Base-by-base conservation (phyloP, 2,888 invertebrate species). In the Synergus gifuensis region DNA sequence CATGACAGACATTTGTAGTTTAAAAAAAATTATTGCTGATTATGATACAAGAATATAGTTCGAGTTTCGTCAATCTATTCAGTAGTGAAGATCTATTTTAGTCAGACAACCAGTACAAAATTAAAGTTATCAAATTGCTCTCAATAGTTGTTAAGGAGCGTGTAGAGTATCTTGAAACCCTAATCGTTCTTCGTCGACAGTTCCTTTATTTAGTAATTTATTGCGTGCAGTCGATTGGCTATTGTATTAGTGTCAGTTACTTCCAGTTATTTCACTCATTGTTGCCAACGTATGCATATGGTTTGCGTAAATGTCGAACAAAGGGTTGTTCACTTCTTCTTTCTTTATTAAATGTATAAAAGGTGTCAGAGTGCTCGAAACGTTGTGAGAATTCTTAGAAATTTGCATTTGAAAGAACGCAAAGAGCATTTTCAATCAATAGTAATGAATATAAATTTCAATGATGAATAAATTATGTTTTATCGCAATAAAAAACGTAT, bases 161-260 rank as follows among this genome's bases (percentile, higher is more conserved):
- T 58, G 28, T 67, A 11, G 1, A 66, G 18, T 67, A 78, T 67
- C 22, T 46, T 18, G 28, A 36, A 66, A 66, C 28, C 22, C 58
- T 44, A 67, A 73, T 63, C 60, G 36, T 76, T 46, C 46, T 60
- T 54, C 42, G 18, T 62, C 54, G 62, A 77, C 77, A 64, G 69
- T 73, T 54, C 69, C 69, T 54, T 54, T 73, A 73, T 54, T 73
- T 46, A 73, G 69, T 73, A 36, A 73, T 73, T 73, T 54, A 73
- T 54, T 36, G 69, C 69, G 36, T 54, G 69, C 49, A 73, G 69
- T 73, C 36, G 36, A 73, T 73, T 73, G 69, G 54, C 69, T 54
- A 54, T 73, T 73, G 36, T 73, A 54, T 54, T 54, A 49, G 69
- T 36, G n/a, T 49, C 69, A 36, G 69, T 36, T n/a, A 36, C 36